These are phyloP conservation scores for Sylvia atricapilla DNA, from an alignment of 2,113 vertebrate genomes.

Conservation along the genomic window DNA sequence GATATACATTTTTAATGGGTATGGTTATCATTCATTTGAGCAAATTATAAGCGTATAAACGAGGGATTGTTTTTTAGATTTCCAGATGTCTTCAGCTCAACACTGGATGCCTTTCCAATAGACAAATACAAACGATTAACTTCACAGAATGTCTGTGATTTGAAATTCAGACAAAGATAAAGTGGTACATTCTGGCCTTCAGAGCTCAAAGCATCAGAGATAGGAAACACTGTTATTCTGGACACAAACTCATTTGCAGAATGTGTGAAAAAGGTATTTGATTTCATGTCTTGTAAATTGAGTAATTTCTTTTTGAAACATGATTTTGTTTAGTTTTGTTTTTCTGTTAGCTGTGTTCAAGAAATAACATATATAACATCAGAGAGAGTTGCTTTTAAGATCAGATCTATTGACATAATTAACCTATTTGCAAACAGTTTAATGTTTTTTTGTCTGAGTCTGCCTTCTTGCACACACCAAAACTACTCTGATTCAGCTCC, in stretches of 20 bases:
- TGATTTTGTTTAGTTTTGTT: neutral
- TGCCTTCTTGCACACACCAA: constrained; percentile 9
- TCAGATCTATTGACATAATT: constrained; percentile 38
- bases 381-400: neutral
- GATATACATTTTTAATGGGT: constrained; percentile 55
- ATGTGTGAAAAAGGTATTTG: neutral
- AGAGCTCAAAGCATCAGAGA: neutral
- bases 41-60: constrained; percentile 43
- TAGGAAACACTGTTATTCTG: neutral
- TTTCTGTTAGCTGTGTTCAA: neutral
- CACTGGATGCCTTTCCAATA: neutral
- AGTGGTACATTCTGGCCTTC: neutral
- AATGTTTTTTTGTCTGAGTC: constrained; percentile 24
- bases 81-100: constrained; percentile 43
- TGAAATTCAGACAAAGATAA: constrained; percentile 22
- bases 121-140: neutral
- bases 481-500: constrained; percentile 45
- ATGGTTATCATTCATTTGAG: constrained; percentile 48
- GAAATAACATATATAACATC: neutral
- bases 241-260: neutral
- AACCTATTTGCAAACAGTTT: constrained; percentile 63
- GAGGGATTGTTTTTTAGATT: constrained; percentile 25
- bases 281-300: neutral
- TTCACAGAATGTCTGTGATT: neutral
- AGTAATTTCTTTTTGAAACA: neutral